phyloP scores from a whole-genome alignment of 2,113 vertebrate species.

The Astur gentilis region DNA sequence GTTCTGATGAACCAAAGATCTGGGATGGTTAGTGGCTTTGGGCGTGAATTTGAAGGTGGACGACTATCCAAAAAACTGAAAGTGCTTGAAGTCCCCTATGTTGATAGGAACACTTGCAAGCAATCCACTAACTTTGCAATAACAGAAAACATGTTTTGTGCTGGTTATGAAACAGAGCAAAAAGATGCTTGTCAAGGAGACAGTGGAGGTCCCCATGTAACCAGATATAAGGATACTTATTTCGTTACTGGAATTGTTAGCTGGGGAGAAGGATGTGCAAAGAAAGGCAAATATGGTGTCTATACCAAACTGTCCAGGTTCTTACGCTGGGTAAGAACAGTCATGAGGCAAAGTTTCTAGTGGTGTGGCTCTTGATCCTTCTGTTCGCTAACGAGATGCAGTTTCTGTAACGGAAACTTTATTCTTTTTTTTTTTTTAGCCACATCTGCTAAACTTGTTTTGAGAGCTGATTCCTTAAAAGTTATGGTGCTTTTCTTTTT shows the following conservation, averaged over 20 bases:
- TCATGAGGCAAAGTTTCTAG: constrained; percentile 29
- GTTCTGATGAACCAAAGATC: constrained; percentile 80
- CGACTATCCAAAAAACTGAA: constrained; percentile 73
- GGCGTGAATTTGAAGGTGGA: constrained; percentile 76
- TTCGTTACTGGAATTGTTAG: constrained; percentile 92
- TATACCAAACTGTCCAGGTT: constrained; percentile 91
- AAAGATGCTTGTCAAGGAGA: constrained; percentile 94
- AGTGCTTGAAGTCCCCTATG: constrained; percentile 81
- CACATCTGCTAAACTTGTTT: not conserved
- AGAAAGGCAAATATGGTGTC: constrained; percentile 86
- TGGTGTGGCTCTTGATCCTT: not conserved
- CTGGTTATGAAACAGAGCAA: constrained; percentile 77
- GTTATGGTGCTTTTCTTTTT: not conserved
- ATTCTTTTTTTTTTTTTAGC: not conserved
- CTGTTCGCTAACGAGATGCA: not conserved
- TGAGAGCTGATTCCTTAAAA: not conserved
- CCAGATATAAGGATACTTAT: constrained; percentile 77
- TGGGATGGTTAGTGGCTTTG: constrained; percentile 87
- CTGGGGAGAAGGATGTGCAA: constrained; percentile 95
- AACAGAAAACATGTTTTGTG: constrained; percentile 90
- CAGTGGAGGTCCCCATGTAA: constrained; percentile 93
- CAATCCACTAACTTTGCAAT: constrained; percentile 81
- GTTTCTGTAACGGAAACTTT: not conserved
- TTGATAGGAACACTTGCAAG: constrained; percentile 80
- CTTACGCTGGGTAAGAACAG: constrained; percentile 77